Conservation (phyloP, 2,888 invertebrate genomes). For the Busseola fusca region DNA sequence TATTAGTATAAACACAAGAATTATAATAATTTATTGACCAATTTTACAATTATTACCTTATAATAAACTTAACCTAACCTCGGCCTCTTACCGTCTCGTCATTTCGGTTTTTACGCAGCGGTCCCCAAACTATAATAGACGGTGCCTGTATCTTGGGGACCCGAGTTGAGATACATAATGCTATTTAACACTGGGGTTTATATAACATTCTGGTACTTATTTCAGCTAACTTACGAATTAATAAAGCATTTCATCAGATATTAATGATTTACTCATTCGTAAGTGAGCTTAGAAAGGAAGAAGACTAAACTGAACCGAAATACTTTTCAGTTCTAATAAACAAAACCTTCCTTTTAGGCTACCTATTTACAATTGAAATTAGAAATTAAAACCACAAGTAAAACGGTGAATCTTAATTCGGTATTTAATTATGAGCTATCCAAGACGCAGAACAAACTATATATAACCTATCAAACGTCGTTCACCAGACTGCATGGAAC, state of each 20-base stretch:
- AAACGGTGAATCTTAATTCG: not conserved
- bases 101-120: too few relatives aligned
- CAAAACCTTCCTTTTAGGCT: not conserved
- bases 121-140: too few relatives aligned
- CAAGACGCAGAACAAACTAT: not conserved
- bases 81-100: too few relatives aligned
- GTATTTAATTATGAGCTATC: not conserved
- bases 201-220: not conserved
- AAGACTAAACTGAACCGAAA: not conserved
- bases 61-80: too few relatives aligned
- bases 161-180: too few relatives aligned
- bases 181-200: too few relatives aligned
- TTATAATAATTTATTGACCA: too few relatives aligned
- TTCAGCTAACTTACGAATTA: not conserved
- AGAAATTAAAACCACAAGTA: not conserved
- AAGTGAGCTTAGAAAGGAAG: not conserved
- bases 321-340: not conserved
- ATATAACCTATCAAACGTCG: constrained; percentile 2
- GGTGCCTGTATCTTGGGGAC: too few relatives aligned
- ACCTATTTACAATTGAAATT: not conserved
- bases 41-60: too few relatives aligned
- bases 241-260: not conserved
- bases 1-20: too few relatives aligned
- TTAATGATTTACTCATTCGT: too few relatives aligned
- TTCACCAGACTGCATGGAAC: constrained; percentile 41